Evolutionary conservation across 2,888 invertebrate genomes (phyloP).

Genomic region (Orthosia gracilis): DNA sequence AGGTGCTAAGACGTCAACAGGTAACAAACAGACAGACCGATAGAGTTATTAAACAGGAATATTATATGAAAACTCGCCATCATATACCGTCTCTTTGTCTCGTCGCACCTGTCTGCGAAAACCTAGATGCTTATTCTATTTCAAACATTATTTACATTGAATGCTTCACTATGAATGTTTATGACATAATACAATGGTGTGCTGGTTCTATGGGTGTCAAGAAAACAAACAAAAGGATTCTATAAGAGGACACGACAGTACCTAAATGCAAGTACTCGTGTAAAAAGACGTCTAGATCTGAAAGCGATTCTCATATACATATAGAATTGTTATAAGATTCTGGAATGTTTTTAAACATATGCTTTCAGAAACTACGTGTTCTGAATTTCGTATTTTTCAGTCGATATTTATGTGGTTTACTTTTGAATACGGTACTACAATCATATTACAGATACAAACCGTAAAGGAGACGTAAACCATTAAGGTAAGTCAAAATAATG

Average conservation of each 20-base stretch:
- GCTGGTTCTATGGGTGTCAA: neutral
- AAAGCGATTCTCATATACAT: neutral
- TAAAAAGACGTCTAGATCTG: neutral
- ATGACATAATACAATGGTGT: slow-evolving; percentile 18
- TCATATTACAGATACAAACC: neutral
- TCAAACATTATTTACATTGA: slow-evolving; percentile 11
- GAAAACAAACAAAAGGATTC: slow-evolving; percentile 15
- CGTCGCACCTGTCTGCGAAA: neutral
- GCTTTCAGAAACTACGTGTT: neutral
- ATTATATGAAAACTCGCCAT: no score
- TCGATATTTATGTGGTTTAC: neutral
- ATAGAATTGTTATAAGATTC: neutral
- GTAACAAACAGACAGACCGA: no score
- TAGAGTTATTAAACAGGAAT: no score
- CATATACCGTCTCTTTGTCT: neutral
- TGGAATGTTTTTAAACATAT: neutral
- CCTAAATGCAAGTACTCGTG: neutral
- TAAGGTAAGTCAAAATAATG: neutral
- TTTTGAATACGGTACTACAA: neutral
- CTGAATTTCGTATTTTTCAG: neutral
- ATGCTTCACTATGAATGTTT: slow-evolving; percentile 5
- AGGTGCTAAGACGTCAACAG: no score
- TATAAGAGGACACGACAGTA: neutral
- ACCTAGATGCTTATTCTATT: neutral
- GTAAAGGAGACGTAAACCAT: no score